Base-by-base conservation (phyloP, 2,797 vertebrate species). In the Sparus aurata region DNA sequence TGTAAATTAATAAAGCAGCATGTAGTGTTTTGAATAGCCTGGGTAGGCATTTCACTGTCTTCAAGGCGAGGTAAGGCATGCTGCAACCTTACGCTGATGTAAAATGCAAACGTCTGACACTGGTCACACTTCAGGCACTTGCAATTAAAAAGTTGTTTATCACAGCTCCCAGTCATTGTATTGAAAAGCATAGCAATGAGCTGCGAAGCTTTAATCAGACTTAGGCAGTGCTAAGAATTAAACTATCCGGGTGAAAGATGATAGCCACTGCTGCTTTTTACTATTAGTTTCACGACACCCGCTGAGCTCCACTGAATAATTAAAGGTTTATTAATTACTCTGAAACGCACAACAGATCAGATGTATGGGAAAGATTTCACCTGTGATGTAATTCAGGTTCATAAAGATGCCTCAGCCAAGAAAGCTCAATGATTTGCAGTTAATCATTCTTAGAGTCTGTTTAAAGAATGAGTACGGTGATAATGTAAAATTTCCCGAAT, bases 141-240 rank as follows among this genome's bases (percentile, higher is more conserved):
- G 91, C 86, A 94, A 93, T 93, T 94, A 93, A 92, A 91, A 91
- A 83, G 77, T 79, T 89, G 89, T 91, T 93, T 92, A 89, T 92
- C 88, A 81, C 82, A 77, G 89, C 85, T 89, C 74, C 72, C 83
- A 86, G 87, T 88, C 80, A 81, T 85, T 88, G 86, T 83, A 79
- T 82, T 89, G 82, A 85, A 88, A 86, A 85, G 87, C 85, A 89
- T 80, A 84, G 86, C 80, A 91, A 93, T 90, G 90, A 93, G 89
- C 83, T 75, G 74, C 54, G 0, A 66, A 57, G 70, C 80, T 86
- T 82, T 90, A 91, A 89, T 91, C 86, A 86, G 71, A 82, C 80
- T 66, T 41, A 62, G 59, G 79, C 78, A 74, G 85, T 22, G 65
- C 73, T 69, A 69, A 83, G 60, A 92, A 91, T 87, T 61, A 77